These are phyloP conservation scores for Chalcosyrphus nemorum DNA, from an alignment of 2,888 invertebrate genomes.

Conservation along the genomic window DNA sequence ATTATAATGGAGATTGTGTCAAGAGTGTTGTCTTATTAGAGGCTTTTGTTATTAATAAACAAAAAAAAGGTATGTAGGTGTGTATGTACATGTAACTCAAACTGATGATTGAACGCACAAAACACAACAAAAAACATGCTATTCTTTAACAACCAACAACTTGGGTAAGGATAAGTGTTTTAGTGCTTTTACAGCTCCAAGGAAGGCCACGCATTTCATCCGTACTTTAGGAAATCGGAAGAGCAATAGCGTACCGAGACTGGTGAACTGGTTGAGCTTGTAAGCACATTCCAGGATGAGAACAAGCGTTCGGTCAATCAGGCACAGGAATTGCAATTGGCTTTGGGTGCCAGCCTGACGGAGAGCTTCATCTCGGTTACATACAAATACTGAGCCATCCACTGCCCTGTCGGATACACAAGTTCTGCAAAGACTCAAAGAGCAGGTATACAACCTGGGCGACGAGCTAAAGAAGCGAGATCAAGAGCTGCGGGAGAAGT, in stretches of 20 bases:
- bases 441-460: conserved; percentile 93
- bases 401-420: conserved; percentile 82
- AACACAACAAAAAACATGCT: too few species aligned
- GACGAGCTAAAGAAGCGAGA: conserved; percentile 94
- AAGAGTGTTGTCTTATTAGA: neutral
- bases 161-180: too few species aligned
- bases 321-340: conserved; percentile 80
- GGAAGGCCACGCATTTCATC: too few species aligned
- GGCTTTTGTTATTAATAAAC: too few species aligned
- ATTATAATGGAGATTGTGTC: conserved; percentile 29
- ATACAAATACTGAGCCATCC: conserved; percentile 80
- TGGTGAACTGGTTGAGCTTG: conserved; percentile 92
- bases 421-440: conserved; percentile 91
- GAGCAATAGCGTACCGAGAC: conserved; percentile 98
- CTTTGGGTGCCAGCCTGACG: conserved; percentile 81
- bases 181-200: too few species aligned
- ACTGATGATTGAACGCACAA: too few species aligned
- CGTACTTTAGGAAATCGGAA: conserved; percentile 95
- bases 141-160: too few species aligned
- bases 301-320: conserved; percentile 89
- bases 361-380: conserved; percentile 80
- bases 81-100: too few species aligned
- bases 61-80: too few species aligned
- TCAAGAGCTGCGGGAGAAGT: conserved; percentile 90
- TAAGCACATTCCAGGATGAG: conserved; percentile 94